These are phyloP conservation scores for Neolamprologus fasciatus DNA, from an alignment of 2,113 vertebrate species.

Conservation along the genomic window DNA sequence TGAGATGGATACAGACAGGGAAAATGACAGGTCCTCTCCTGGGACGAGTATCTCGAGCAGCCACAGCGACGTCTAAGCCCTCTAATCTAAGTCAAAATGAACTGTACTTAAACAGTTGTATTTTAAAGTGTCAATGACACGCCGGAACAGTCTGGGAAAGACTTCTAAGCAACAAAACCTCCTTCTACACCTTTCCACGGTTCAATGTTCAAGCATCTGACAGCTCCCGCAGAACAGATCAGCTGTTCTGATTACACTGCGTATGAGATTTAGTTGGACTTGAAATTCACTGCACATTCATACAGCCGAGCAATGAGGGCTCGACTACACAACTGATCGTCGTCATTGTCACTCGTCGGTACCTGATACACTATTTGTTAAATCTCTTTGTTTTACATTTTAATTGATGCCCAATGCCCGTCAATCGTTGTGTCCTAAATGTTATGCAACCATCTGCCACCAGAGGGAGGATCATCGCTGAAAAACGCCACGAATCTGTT, in stretches of 20 bases:
- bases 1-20: background rate
- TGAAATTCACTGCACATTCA: background rate
- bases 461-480: background rate
- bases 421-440: background rate
- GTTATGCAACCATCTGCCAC: background rate
- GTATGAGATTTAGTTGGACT: background rate
- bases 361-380: background rate
- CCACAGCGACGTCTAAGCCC: rapidly evolving
- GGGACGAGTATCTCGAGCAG: background rate
- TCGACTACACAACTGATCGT: background rate
- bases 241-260: background rate
- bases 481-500: background rate
- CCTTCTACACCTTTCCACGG: background rate
- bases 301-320: background rate
- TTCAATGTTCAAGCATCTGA: background rate
- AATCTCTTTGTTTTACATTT: background rate
- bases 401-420: background rate
- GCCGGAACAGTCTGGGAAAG: background rate
- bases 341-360: background rate
- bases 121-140: background rate
- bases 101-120: background rate
- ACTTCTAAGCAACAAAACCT: background rate
- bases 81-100: background rate
- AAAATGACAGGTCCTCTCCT: background rate
- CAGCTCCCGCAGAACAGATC: background rate